phyloP scores from a whole-genome alignment of 2,113 vertebrate genomes.

The Salvator merianae region DNA sequence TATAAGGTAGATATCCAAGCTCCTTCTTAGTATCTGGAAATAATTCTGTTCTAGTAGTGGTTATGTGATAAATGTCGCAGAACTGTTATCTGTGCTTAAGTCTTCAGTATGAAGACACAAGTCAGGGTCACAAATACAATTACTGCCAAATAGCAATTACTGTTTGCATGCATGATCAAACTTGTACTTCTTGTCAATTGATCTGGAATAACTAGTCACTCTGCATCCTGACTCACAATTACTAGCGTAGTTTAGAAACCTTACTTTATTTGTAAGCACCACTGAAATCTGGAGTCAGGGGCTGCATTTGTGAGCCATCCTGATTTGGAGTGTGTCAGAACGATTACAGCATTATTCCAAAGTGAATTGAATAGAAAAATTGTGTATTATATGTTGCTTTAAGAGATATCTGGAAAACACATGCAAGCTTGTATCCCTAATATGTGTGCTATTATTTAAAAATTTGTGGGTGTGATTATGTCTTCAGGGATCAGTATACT shows the following conservation, averaged over 20 bases:
- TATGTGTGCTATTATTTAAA: no score
- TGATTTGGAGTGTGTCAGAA: neutral
- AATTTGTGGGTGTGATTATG: no score
- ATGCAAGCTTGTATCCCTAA: neutral
- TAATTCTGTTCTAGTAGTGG: neutral
- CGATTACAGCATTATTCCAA: neutral
- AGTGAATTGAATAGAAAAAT: neutral
- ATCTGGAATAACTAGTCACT: neutral
- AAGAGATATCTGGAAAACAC: neutral
- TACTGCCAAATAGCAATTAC: neutral
- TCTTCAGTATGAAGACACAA: neutral
- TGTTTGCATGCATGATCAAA: neutral
- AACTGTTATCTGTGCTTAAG: neutral
- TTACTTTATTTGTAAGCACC: neutral
- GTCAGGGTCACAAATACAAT: neutral
- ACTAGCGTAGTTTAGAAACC: neutral
- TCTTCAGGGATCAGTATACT: no score
- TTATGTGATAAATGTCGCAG: neutral
- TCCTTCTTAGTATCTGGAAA: neutral
- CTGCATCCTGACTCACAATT: neutral
- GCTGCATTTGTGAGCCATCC: neutral
- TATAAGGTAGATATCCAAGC: neutral
- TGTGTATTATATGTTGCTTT: neutral
- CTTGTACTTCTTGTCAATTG: neutral
- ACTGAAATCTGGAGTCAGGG: neutral